Percentiles rank a stretch among this genome's conserved stretches.
Conservation (phyloP, 2,888 invertebrate species). For the Bellardia pandia region DNA sequence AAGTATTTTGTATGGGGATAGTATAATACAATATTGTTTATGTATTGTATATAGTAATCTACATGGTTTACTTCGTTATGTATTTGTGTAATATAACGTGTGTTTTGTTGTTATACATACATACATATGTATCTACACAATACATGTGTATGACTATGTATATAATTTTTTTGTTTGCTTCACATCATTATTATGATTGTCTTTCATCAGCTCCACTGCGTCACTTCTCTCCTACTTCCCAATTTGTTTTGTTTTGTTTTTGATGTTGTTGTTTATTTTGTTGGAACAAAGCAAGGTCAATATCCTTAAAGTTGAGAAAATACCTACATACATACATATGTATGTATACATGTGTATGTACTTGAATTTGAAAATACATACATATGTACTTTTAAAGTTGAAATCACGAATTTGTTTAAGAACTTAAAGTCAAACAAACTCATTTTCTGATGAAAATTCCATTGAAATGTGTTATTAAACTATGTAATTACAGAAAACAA, state of each 20-base stretch:
- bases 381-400: neutral
- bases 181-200: constrained; percentile 49
- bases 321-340: neutral
- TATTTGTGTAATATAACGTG: neutral
- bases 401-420: neutral
- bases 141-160: neutral
- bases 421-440: neutral
- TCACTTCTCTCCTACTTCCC: neutral
- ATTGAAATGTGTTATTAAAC: neutral
- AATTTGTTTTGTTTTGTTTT: constrained; percentile 18
- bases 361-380: neutral
- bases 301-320: constrained; percentile 63
- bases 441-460: neutral
- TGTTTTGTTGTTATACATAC: neutral
- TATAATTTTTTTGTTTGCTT: neutral
- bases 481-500: no score
- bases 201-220: constrained; percentile 8
- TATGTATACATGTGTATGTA: no score
- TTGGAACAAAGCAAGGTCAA: constrained; percentile 66
- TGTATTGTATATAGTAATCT: neutral
- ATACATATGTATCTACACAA: neutral
- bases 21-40: neutral
- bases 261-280: constrained; percentile 26
- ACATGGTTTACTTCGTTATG: neutral
- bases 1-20: neutral